phyloP scores from a whole-genome alignment of 2,888 invertebrate species.

The Schizaphis graminum region DNA sequence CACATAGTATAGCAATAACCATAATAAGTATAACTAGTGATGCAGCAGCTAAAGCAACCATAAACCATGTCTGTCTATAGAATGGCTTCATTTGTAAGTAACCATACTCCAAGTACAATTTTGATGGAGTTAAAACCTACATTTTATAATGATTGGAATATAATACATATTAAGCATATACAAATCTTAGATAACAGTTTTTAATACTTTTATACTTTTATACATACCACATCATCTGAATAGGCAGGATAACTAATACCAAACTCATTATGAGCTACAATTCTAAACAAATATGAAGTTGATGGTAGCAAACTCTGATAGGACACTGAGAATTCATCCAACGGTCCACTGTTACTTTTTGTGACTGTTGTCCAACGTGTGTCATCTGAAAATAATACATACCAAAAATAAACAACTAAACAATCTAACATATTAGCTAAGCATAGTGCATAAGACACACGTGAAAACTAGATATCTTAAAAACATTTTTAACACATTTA shows the following conservation, averaged over 20 bases:
- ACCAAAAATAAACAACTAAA: conserved; percentile 46
- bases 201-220: not conserved
- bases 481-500: not conserved
- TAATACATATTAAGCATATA: not conserved
- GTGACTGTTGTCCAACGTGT: conserved; percentile 90
- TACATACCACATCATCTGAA: conserved; percentile 82
- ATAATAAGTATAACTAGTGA: conserved; percentile 95
- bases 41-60: conserved; percentile 92
- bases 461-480: not conserved
- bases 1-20: conserved; percentile 92
- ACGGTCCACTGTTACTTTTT: conserved; percentile 85
- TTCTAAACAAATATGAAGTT: conserved; percentile 91
- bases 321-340: conserved; percentile 88
- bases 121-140: conserved; percentile 85
- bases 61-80: conserved; percentile 96
- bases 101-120: conserved; percentile 89
- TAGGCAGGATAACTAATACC: conserved; percentile 94
- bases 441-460: conserved; percentile 50
- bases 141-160: conserved; percentile 66
- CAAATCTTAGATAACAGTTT: not conserved
- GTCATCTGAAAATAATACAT: conserved; percentile 78
- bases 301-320: conserved; percentile 93
- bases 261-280: conserved; percentile 92
- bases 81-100: conserved; percentile 91
- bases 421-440: not conserved